Evolutionary conservation across 2,797 vertebrate species (phyloP), one percentile per base, ranked within the genome.

Genomic region (Microchirus variegatus): DNA sequence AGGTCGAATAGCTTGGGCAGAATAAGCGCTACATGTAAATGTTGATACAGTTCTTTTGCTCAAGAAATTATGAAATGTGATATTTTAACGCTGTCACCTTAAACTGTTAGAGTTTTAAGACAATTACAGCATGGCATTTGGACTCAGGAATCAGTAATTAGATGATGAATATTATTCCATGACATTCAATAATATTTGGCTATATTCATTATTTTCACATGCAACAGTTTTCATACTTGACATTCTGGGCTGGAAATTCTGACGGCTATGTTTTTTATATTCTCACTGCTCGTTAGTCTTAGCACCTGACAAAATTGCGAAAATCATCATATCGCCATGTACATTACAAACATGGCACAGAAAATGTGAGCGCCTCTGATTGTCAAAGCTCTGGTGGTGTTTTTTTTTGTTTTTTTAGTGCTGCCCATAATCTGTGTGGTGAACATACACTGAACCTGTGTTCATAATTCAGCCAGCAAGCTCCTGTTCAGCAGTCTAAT

Each of bases 401-500:
- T n/a, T n/a, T n/a, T n/a, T n/a, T 16, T 60, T 22, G 14, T 40
- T 50, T 35, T 56, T 64, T 48, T 17, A 41, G 31, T 14, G 9
- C 19, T 9, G 36, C 11, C 67, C 42, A 52, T 55, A 35, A 53
- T 73, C 47, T 73, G 63, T 75, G 76, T 59, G 45, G 60, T 73
- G 78, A 85, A 81, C 74, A 66, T 60, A 65, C 59, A 56, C 54
- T 75, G 63, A 45, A 48, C 64, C 70, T 43, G 65, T 70, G 81
- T 85, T 85, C 75, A 87, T 90, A 88, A 90, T 82, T 83, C 77
- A 85, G 79, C 50, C 55, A 16, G 75, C 56, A 65, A 77, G 73
- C 78, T 89, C 84, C 75, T 81, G 85, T 81, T 76, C 79, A 91
- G 82, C 82, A 87, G 83, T 89, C 86, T 92, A 91, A 92, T 93